Base-by-base conservation (phyloP, 1,140 invertebrate species). In the Telenomus remus region DNA sequence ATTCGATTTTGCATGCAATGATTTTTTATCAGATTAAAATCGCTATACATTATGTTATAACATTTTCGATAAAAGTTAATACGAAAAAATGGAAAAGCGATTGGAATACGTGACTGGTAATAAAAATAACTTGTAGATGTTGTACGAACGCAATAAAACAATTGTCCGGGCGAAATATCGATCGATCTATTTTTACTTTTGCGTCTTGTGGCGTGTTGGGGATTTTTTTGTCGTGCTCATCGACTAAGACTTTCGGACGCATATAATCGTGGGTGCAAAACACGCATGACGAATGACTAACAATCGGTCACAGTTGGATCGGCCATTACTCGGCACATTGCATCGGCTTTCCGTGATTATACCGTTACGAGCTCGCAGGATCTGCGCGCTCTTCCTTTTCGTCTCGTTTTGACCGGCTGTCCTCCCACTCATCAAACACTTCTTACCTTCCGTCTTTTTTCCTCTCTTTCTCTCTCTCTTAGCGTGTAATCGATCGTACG, bases 291-390 rank as follows among this genome's bases (percentile, higher is more conserved):
- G 68, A 76, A 76, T 63, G 51, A 59, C 51, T 68, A 66, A 71
- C 74, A 27, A 76, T 76, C 63, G 74, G 74, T 76, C 74, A 76
- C 74, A 70, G 50, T 76, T 13, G 63, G 57, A 63, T 76, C 70
- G 54, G 64, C 73, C 69, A 76, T 75, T 75, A 76, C 77, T 70
- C 71, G 78, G 74, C 69, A 70, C 37, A 66, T 73, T 73, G 44
- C 49, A 11, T 43, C 3, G 42, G 55, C 71, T 74, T 74, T 74
- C 71, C 72, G 72, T 49, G 34, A 68, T 75, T 75, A 75, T 59
- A 75, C 72, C 72, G 72, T 75, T 75, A 75, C 57, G 47, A 35
- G 50, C 13, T 33, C 60, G 15, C 61, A 65, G 55, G 61, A 73
- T 73, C 70, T 60, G 35, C 55, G 43, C 60, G 60, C 69, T 42